Percentiles rank a stretch among this genome's conserved stretches.
Evolutionary conservation across 2,888 invertebrate genomes (phyloP).

Genomic region (Aplocera efformata): DNA sequence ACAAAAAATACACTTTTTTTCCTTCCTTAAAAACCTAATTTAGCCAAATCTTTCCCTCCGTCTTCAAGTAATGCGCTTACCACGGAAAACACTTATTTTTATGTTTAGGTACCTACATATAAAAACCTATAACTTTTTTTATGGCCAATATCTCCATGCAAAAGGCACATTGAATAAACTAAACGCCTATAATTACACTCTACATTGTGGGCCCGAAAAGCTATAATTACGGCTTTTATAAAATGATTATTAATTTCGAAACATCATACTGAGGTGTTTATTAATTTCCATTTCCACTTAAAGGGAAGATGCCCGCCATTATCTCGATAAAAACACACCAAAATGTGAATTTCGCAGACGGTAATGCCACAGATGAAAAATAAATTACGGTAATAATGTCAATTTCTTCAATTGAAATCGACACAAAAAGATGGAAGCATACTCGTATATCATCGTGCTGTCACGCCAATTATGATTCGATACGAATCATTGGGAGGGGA

Average conservation of each 20-base stretch:
- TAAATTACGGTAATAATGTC: slow-evolving; percentile 5
- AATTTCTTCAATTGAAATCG: slow-evolving; percentile 28
- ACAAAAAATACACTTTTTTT: too few species aligned
- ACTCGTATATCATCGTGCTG: slow-evolving; percentile 34
- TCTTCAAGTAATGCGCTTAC: too few species aligned
- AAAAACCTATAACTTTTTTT: too few species aligned
- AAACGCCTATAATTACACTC: too few species aligned
- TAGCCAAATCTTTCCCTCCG: too few species aligned
- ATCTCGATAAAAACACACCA: slow-evolving; percentile 1
- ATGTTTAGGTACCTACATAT: too few species aligned
- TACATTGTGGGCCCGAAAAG: background rate
- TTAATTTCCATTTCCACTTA: slow-evolving; percentile 13
- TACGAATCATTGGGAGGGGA: slow-evolving; percentile 32
- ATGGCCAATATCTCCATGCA: too few species aligned
- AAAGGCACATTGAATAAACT: too few species aligned
- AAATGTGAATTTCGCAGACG: slow-evolving; percentile 5
- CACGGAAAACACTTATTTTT: too few species aligned
- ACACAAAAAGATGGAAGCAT: slow-evolving; percentile 18
- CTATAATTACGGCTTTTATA: slow-evolving; percentile 10
- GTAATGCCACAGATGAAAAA: background rate
- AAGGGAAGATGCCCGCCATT: slow-evolving; percentile 8
- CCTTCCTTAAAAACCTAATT: too few species aligned
- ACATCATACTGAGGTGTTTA: slow-evolving; percentile 14
- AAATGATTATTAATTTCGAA: slow-evolving; percentile 13
- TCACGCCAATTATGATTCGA: slow-evolving; percentile 37